Evolutionary conservation across 2,113 vertebrate genomes (phyloP), one percentile per base, ranked within the genome.

Genomic region (Chinchilla lanigera): DNA sequence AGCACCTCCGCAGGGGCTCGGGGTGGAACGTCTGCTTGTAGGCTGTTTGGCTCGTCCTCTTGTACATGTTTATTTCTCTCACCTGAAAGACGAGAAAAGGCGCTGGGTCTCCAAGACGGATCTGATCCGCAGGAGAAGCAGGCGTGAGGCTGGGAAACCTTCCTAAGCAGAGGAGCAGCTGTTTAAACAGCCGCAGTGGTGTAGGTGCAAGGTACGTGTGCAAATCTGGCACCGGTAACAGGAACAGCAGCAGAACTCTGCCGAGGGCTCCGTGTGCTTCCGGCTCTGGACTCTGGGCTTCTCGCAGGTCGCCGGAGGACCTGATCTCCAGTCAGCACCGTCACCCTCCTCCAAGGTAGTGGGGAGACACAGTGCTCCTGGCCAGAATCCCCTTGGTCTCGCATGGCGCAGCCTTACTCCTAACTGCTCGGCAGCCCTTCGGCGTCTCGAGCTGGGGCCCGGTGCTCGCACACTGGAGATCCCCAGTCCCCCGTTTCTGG

Each of bases 11-110:
- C 89, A 99, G 92, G 89, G 99, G 99, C 88, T 98, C 98, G 0
- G 99, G 98, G 96, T 99, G 97, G 97, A 99, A 98, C 85, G 97
- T 92, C 73, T 99, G 92, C 90, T 99, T 98, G 96, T 98, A 99
- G 93, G 98, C 98, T 0, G 98, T 99, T 92, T 96, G 33, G 13
- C 97, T 98, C 47, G 92, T 95, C 22, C 85, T 98, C 85, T 97
- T 98, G 98, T 99, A 99, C 98, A 99, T 98, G 98, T 99, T 99
- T 89, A 98, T 98, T 98, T 99, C 98, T 28, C 97, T 98, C 58
- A 99, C 98, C 99, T 99, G 95, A 86, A 97, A 96, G 54, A 82
- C 4, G 20, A 89, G 75, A 87, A 95, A 86, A 83, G 20, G 41
- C 93, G 92, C 85, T 60, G 67, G 11, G 67, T 82, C 67, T 82